Evolutionary conservation across 2,113 vertebrate genomes (phyloP), one percentile per base, ranked within the genome.

Genomic region (Bucco capensis): DNA sequence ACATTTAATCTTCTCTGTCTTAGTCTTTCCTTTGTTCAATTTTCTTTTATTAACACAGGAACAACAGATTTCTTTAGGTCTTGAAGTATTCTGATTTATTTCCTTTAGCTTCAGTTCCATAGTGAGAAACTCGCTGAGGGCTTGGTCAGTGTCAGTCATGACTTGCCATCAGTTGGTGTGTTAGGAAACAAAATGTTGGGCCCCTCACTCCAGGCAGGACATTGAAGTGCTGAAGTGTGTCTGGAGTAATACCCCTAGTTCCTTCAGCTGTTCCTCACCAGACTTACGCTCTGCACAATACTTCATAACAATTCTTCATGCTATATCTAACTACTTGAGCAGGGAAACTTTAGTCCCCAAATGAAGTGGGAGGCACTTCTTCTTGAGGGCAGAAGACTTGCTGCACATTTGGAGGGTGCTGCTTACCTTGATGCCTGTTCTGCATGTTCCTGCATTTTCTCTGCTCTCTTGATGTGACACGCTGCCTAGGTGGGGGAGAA

Each of bases 21-120:
- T 92, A 64, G 50, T 78, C 64, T 56, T 85, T 77, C 57, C 72
- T 90, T 83, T 47, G 56, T 75, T 94, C 93, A 74, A 28, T 92
- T 94, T 94, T 94, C 67, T 90, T 90, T 89, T 91, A 93, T 94
- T 93, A 97, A 94, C 51, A 92, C 69, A 88, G 89, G 73, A 92
- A 77, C 78, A 57, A 85, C 81, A 83, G 42, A 30, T 80, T 88
- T 65, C 72, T 83, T 56, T 71, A 84, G 60, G 78, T 74, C 49
- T 35, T 40, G 65, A 78, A 57, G 16, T 50, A 40, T 47, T 83
- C 80, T 90, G 89, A 53, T 85, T 90, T 86, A 75, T 92, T 92
- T 92, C 47, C 24, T 46, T 56, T 33, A 30, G 67, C 79, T 87
- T 92, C 74, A 78, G 42, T 42, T 78, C 38, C 46, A 17, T 10